Percentiles rank a stretch among this genome's conserved stretches.
phyloP scores from a whole-genome alignment of 2,888 invertebrate species.

The Carcina quercana region DNA sequence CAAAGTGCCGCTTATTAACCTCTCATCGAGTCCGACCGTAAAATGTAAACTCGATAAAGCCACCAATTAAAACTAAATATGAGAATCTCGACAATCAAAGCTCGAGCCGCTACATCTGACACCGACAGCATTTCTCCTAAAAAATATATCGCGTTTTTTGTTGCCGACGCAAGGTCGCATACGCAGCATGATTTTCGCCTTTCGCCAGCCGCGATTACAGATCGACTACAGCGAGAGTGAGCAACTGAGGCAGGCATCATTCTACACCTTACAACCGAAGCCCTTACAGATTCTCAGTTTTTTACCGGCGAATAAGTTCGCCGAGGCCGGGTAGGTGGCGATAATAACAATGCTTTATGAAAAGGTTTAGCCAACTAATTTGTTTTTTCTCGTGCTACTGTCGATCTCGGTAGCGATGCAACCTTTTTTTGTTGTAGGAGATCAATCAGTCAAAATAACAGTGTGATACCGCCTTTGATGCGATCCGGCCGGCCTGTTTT shows the following conservation, averaged over 20 bases:
- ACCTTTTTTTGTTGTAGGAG: slow-evolving; percentile 63
- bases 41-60: slow-evolving; percentile 75
- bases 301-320: slow-evolving; percentile 34
- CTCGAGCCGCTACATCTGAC: slow-evolving; percentile 70
- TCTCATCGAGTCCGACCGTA: slow-evolving; percentile 73
- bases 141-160: slow-evolving; percentile 66
- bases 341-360: slow-evolving; percentile 73
- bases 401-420: slow-evolving; percentile 71
- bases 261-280: slow-evolving; percentile 40
- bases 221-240: slow-evolving; percentile 25
- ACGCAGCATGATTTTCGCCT: slow-evolving; percentile 69
- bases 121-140: slow-evolving; percentile 62
- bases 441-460: slow-evolving; percentile 76
- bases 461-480: slow-evolving; percentile 75
- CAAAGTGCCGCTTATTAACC: slow-evolving; percentile 75
- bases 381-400: slow-evolving; percentile 74
- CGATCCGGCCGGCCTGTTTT: slow-evolving; percentile 68
- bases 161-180: slow-evolving; percentile 61
- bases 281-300: slow-evolving; percentile 26
- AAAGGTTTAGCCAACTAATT: slow-evolving; percentile 74
- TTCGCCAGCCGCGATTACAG: slow-evolving; percentile 51
- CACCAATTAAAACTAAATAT: slow-evolving; percentile 75
- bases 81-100: slow-evolving; percentile 73
- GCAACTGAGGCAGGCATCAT: slow-evolving; percentile 26
- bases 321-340: slow-evolving; percentile 62